Percentiles rank a stretch among this genome's conserved stretches.
Evolutionary conservation across 2,888 invertebrate genomes (phyloP).

Genomic region (Hydrotaea cyrtoneurina): DNA sequence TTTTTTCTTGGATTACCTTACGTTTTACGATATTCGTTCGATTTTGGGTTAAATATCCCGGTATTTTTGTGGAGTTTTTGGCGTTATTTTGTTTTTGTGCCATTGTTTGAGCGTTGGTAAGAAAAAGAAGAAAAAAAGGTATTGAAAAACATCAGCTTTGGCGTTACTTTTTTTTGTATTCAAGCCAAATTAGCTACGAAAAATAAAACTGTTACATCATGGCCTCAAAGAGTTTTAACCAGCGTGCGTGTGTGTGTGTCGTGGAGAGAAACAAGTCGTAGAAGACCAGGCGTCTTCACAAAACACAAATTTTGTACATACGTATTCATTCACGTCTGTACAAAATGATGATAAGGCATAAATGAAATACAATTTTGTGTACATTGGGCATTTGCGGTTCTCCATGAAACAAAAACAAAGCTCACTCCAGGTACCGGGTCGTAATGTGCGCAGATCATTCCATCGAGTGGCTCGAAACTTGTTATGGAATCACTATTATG

Average conservation of each 20-base stretch:
- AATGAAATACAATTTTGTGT: not conserved
- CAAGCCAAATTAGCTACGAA: not conserved
- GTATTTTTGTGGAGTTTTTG: constrained; percentile 4
- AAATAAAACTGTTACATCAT: constrained; percentile 11
- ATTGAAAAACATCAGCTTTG: not conserved
- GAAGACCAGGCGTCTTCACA: too few relatives aligned
- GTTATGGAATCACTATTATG: too few relatives aligned
- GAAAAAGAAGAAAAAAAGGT: too few relatives aligned
- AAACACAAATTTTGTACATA: not conserved
- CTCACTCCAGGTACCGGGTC: too few relatives aligned
- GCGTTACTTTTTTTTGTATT: constrained; percentile 6
- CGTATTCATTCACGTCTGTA: too few relatives aligned
- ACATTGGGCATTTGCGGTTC: too few relatives aligned
- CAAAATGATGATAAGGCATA: not conserved
- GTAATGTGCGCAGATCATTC: too few relatives aligned
- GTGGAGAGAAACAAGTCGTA: not conserved
- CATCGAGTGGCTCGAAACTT: too few relatives aligned
- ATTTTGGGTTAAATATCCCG: constrained; percentile 53
- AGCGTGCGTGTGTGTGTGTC: not conserved
- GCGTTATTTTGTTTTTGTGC: not conserved
- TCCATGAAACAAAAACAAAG: too few relatives aligned
- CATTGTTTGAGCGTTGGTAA: not conserved
- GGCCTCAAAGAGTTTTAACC: not conserved
- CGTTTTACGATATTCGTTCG: not conserved
- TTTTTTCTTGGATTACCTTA: not conserved